phyloP scores from a whole-genome alignment of 2,888 invertebrate species.

The Stenodema calcarata region DNA sequence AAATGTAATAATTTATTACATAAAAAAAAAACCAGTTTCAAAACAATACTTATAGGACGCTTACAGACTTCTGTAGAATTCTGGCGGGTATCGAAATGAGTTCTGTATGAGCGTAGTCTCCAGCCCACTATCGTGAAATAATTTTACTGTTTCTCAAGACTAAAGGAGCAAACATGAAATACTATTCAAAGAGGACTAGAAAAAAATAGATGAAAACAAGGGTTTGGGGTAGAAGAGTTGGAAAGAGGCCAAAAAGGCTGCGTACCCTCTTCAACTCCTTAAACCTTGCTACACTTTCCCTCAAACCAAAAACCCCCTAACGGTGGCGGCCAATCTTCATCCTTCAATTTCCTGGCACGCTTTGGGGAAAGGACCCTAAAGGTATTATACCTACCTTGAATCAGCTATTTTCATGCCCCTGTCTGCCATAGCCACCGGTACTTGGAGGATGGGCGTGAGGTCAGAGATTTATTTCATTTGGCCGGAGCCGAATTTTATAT shows the following conservation, averaged over 20 bases:
- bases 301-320: background rate
- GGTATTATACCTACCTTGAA: background rate
- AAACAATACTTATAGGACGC: too few species aligned
- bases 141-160: too few species aligned
- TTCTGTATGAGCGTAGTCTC: too few species aligned
- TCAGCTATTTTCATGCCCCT: conserved; percentile 22
- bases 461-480: background rate
- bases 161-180: conserved; percentile 30
- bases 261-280: background rate
- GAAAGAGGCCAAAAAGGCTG: background rate
- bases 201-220: conserved; percentile 32
- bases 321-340: conserved; percentile 26
- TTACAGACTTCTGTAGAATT: too few species aligned
- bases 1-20: too few species aligned
- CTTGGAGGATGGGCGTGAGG: background rate
- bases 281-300: conserved; percentile 11
- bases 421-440: background rate
- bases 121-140: too few species aligned
- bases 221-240: background rate
- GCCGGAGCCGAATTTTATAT: background rate
- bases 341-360: conserved; percentile 41
- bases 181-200: background rate
- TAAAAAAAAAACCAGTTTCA: too few species aligned
- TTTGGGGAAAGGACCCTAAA: background rate
- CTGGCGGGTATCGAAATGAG: too few species aligned